Evolutionary conservation across 1,140 invertebrate genomes (phyloP), one percentile per base, ranked within the genome.

Genomic region (Trissolcus basalis): DNA sequence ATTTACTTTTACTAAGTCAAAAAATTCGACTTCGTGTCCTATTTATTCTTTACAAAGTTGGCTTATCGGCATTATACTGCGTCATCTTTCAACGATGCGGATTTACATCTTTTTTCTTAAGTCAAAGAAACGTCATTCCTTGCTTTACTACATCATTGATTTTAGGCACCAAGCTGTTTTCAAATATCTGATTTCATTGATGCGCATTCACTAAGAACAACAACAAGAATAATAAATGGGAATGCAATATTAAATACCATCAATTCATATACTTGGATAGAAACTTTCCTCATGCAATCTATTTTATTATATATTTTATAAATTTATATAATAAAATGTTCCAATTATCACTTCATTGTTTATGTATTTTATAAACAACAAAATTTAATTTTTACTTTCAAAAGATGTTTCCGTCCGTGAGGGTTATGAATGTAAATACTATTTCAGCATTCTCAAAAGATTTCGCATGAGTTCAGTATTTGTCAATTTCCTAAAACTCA

Each of bases 41-140:
- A 64, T 72, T 64, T 65, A 72, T 64, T 64, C 69, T 65, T 64
- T 47, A 58, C 69, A 58, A 72, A 72, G 60, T 72, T 72, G 69
- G 60, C 68, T 72, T 72, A 72, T 72, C 60, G 59, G 54, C 54
- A 72, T 72, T 64, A 72, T 65, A 54, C 69, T 59, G 43, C 49
- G 54, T 72, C 60, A 72, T 72, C 60, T 50, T 64, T 72, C 43
- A 41, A 36, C 60, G 19, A 41, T 32, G 43, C 15, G 48, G 54
- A 72, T 71, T 72, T 64, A 51, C 39, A 36, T 58, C 44, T 59
- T 59, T 41, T 13, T 35, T 59, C 16, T 27, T 6, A 3, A 27
- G 19, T 27, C 19, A 27, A 27, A 27, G 19, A 14, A 16, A 10
- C 53, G 32, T 49, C 43, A 67, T 67, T 50, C 44, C 41, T 16